A percentile compares a stretch with the other conserved stretches of the same genome.
Evolutionary conservation across 2,797 vertebrate genomes (phyloP).

Genomic region (Molossus molossus): DNA sequence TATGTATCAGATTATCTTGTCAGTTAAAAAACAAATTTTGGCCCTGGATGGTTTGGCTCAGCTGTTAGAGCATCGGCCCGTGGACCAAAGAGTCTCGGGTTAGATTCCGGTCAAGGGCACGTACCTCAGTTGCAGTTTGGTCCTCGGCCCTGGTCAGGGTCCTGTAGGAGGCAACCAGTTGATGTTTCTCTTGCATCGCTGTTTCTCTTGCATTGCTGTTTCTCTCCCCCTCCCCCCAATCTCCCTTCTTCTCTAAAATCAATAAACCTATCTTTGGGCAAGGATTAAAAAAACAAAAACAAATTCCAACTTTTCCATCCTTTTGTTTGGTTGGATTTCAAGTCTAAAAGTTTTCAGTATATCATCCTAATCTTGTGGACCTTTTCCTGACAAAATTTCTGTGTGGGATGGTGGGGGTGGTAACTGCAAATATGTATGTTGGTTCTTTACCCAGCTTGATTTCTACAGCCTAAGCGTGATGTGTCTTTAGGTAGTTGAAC

Average conservation of each 20-base stretch:
- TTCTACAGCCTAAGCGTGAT: neutral
- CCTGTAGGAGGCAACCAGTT: no score
- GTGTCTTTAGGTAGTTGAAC: neutral
- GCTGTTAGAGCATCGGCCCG: neutral
- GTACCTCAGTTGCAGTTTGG: neutral
- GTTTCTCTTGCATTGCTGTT: no score
- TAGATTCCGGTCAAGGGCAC: neutral
- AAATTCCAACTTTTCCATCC: neutral
- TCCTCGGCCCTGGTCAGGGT: no score
- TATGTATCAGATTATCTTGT: neutral
- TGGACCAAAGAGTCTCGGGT: neutral
- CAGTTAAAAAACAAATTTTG: neutral
- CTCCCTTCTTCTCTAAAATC: neutral
- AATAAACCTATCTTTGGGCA: neutral
- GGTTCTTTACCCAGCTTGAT: neutral
- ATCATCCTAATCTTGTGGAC: neutral
- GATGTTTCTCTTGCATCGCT: no score
- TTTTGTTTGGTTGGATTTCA: slow-evolving; percentile 32
- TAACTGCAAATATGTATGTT: neutral
- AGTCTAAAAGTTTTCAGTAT: neutral
- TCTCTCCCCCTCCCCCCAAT: neutral
- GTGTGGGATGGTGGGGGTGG: neutral
- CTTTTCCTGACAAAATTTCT: neutral
- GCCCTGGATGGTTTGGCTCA: neutral
- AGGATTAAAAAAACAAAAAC: neutral